A percentile compares a stretch with the other conserved stretches of the same genome.
These are phyloP conservation scores for Leptatherina wallacei DNA, from an alignment of 2,797 vertebrate species.

Conservation along the genomic window DNA sequence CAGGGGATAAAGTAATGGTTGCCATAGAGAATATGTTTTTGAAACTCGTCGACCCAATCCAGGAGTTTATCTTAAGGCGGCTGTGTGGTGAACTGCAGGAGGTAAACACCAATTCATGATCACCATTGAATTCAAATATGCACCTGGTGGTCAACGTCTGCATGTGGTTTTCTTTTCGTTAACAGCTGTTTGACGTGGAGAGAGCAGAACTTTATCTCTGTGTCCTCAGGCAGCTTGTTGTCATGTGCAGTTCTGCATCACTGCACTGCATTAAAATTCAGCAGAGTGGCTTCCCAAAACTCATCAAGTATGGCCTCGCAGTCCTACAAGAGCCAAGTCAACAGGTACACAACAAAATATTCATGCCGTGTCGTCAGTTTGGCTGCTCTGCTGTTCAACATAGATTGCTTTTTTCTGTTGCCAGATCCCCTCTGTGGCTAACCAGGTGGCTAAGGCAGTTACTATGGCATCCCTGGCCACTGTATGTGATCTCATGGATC, in stretches of 20 bases:
- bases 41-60: slow-evolving; percentile 80
- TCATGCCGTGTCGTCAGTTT: background rate
- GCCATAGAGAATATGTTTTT: slow-evolving; percentile 77
- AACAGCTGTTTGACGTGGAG: slow-evolving; percentile 79
- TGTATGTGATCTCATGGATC: slow-evolving; percentile 81
- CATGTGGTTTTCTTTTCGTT: slow-evolving; percentile 5
- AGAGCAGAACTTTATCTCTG: slow-evolving; percentile 89
- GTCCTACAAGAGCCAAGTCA: slow-evolving; percentile 78
- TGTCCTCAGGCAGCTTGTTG: slow-evolving; percentile 83
- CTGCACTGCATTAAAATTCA: slow-evolving; percentile 67
- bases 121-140: background rate
- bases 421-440: slow-evolving; percentile 82
- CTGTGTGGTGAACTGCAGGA: slow-evolving; percentile 87
- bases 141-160: background rate
- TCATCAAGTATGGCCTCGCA: slow-evolving; percentile 79
- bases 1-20: slow-evolving; percentile 79
- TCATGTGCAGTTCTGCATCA: slow-evolving; percentile 64
- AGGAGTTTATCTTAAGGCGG: slow-evolving; percentile 86
- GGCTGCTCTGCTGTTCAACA: slow-evolving; percentile 9
- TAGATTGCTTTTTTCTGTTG: slow-evolving; percentile 20
- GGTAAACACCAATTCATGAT: slow-evolving; percentile 70
- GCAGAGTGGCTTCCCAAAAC: slow-evolving; percentile 78
- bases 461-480: slow-evolving; percentile 87
- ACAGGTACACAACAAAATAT: slow-evolving; percentile 66
- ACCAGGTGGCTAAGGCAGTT: slow-evolving; percentile 84